Base-by-base conservation (phyloP, 1,140 invertebrate genomes). In the Diplogasteroides magnus region DNA sequence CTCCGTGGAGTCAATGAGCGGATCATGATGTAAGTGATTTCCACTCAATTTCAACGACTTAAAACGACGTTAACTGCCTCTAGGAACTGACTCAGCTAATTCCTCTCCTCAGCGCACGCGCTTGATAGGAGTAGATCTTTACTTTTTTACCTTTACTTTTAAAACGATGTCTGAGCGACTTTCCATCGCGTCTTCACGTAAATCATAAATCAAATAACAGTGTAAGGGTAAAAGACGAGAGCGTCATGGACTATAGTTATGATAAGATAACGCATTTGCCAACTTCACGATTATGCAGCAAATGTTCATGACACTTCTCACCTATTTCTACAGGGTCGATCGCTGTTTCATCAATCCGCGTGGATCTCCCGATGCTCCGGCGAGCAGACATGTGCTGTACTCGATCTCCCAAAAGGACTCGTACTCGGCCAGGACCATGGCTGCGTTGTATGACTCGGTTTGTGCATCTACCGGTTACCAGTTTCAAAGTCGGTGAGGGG, bases 261-360 rank as follows among this genome's bases (percentile, higher is more conserved):
- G 23, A 14, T 14, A 14, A 23, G 23, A 14, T 14, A 14, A 56
- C 13, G 13, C 48, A 14, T 14, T 56, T 14, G 13, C 48, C 13
- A 23, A 14, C 48, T 23, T 27, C 14, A 15, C 13, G 61, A 19
- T 14, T 63, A 19, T 63, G 25, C 32, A n/a, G n/a, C n/a, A n/a
- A n/a, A n/a, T n/a, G n/a, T n/a, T n/a, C n/a, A n/a, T n/a, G n/a
- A n/a, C n/a, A n/a, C n/a, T n/a, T n/a, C n/a, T n/a, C n/a, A n/a
- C n/a, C n/a, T n/a, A n/a, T n/a, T 29, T 27, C 62, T 68, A 31
- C 48, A 69, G 68, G 48, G 60, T 70, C 25, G 71, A 73, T 25
- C 72, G 70, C 58, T 74, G 72, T 37, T 74, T 74, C 64, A 62
- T 74, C 32, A 74, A 74, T 29, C 72, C 72, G 2, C 69, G 69